phyloP scores from a whole-genome alignment of 2,113 vertebrate genomes.

The Synodontis membranacea region DNA sequence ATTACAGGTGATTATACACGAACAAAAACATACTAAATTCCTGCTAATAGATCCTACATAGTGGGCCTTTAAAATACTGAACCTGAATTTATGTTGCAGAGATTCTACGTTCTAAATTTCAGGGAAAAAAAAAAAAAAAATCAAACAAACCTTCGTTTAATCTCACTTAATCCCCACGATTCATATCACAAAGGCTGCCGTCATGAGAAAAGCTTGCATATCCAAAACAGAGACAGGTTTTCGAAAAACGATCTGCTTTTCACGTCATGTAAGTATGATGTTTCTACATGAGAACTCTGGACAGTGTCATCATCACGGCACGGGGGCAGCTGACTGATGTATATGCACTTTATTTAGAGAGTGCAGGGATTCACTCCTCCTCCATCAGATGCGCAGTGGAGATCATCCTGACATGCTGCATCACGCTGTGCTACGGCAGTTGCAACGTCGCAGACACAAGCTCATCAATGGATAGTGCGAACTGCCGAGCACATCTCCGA shows the following conservation, averaged over 20 bases:
- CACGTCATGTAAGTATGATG: not conserved
- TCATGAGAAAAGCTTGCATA: not conserved
- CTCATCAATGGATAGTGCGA: slow-evolving; percentile 2
- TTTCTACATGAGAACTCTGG: not conserved
- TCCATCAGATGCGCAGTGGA: slow-evolving; percentile 18
- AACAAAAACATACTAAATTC: no score
- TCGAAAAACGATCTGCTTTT: not conserved
- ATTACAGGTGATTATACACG: no score
- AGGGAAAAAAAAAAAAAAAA: not conserved
- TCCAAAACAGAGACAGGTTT: not conserved
- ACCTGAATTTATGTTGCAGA: not conserved
- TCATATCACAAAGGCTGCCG: not conserved
- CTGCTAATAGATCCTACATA: no score
- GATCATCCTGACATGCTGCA: slow-evolving; percentile 22
- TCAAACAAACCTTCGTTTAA: not conserved
- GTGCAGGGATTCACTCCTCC: slow-evolving; percentile 1
- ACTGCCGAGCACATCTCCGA: not conserved
- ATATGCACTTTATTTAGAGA: slow-evolving; percentile 8
- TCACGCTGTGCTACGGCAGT: not conserved
- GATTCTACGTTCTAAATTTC: not conserved
- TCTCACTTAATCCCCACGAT: not conserved
- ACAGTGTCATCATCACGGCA: not conserved
- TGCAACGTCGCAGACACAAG: not conserved
- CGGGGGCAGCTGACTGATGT: not conserved
- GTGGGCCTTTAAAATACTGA: slow-evolving; percentile 4